A percentile compares a stretch with the other conserved stretches of the same genome.
Evolutionary conservation across 2,113 vertebrate species (phyloP).

Genomic region (Chaetorhynchus papuensis): DNA sequence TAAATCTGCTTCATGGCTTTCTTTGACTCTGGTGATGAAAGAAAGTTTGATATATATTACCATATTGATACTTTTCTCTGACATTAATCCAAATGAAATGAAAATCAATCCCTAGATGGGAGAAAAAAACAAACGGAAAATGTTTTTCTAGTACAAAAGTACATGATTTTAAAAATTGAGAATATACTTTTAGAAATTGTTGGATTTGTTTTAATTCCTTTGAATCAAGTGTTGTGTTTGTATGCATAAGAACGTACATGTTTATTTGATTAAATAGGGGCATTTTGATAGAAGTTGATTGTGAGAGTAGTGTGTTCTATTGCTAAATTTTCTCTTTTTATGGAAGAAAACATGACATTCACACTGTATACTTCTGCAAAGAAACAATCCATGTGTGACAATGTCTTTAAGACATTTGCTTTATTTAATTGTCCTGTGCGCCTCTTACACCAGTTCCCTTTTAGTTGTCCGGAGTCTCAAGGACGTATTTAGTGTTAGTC

Average conservation of each 20-base stretch:
- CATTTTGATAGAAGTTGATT: background rate
- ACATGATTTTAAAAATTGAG: background rate
- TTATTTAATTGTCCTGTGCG: background rate
- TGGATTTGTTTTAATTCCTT: background rate
- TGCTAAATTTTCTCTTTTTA: background rate
- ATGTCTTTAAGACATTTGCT: background rate
- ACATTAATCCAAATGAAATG: background rate
- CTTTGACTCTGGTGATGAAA: background rate
- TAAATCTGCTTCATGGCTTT: background rate
- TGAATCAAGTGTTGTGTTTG: background rate
- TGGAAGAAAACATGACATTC: background rate
- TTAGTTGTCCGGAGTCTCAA: background rate
- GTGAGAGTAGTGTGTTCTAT: background rate
- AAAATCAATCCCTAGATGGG: background rate
- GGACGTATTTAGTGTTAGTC: background rate
- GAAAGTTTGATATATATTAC: background rate
- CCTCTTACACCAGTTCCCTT: background rate
- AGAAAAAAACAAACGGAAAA: background rate
- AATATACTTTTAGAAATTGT: rapidly evolving
- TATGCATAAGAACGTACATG: background rate
- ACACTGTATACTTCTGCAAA: background rate
- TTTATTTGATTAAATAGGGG: background rate
- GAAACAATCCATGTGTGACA: background rate
- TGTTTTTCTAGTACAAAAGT: background rate
- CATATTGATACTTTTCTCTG: background rate